A percentile compares a stretch with the other conserved stretches of the same genome.
Conservation (phyloP, 1,140 invertebrate genomes). For the Brachionus manjavacas region DNA sequence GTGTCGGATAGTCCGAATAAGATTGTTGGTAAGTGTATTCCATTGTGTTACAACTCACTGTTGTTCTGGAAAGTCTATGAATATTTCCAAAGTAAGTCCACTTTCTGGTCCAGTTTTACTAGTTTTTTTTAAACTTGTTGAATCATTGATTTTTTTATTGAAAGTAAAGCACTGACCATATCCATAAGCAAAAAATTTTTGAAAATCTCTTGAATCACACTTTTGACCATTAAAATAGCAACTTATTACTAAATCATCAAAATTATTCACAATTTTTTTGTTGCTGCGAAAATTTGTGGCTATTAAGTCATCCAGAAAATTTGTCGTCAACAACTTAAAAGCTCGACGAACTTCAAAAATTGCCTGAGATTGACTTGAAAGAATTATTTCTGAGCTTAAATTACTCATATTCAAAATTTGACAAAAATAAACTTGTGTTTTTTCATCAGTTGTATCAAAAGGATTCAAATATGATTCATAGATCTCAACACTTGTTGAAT, state of each 20-base stretch:
- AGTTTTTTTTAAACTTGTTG: neutral
- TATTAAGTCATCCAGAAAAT: neutral
- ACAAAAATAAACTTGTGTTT: too few relatives aligned
- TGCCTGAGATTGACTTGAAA: too few relatives aligned
- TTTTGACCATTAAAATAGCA: conserved; percentile 20
- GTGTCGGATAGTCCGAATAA: neutral
- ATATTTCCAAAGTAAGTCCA: neutral
- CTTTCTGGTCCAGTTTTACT: conserved; percentile 4
- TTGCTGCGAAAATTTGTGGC: too few relatives aligned
- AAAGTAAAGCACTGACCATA: conserved; percentile 28
- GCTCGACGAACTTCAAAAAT: too few relatives aligned
- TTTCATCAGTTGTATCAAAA: neutral
- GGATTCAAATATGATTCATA: neutral
- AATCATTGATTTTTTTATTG: neutral
- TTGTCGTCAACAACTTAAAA: too few relatives aligned
- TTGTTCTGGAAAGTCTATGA: too few relatives aligned
- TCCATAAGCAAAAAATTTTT: neutral
- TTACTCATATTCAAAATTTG: neutral
- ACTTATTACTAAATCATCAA: neutral
- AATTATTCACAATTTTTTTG: neutral
- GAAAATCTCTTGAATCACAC: neutral
- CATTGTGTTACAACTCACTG: neutral
- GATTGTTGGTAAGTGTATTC: neutral
- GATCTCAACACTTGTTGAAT: neutral
- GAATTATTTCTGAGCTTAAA: neutral